A percentile compares a stretch with the other conserved stretches of the same genome.
Evolutionary conservation across 2,888 invertebrate genomes (phyloP).

Genomic region (Pterobdella sp.): DNA sequence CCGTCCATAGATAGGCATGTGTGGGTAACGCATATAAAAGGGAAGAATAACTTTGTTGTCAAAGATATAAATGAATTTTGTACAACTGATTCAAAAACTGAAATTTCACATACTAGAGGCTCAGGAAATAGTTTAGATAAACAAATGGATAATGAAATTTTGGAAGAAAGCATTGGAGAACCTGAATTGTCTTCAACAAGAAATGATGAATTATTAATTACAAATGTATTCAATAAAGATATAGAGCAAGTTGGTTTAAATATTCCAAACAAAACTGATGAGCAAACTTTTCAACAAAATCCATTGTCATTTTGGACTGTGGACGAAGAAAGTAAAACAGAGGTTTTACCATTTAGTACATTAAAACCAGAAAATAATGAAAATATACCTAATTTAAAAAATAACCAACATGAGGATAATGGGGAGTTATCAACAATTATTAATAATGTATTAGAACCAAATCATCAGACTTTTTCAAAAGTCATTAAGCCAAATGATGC

Average conservation of each 20-base stretch:
- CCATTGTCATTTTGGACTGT: neutral
- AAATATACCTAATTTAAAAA: neutral
- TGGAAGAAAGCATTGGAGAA: constrained; percentile 24
- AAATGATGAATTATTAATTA: constrained; percentile 11
- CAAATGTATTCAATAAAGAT: neutral
- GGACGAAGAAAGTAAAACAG: neutral
- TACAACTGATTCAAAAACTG: neutral
- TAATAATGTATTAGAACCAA: neutral
- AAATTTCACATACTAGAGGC: neutral
- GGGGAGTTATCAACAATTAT: neutral
- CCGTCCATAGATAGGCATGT: neutral
- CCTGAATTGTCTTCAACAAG: constrained; percentile 25
- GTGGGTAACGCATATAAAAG: neutral
- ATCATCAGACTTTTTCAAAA: neutral
- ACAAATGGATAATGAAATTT: neutral
- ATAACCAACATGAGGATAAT: neutral
- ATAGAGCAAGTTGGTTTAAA: neutral
- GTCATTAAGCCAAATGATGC: constrained; percentile 23
- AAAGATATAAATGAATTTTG: neutral
- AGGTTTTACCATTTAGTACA: neutral
- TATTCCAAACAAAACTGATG: neutral
- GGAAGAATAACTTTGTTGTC: constrained; percentile 4
- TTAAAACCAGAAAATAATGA: too few relatives aligned
- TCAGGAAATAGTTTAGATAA: constrained; percentile 9
- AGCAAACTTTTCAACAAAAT: neutral